Evolutionary conservation across 2,888 invertebrate species (phyloP), one percentile per base, ranked within the genome.

Genomic region (Cryptocephalus moraei): DNA sequence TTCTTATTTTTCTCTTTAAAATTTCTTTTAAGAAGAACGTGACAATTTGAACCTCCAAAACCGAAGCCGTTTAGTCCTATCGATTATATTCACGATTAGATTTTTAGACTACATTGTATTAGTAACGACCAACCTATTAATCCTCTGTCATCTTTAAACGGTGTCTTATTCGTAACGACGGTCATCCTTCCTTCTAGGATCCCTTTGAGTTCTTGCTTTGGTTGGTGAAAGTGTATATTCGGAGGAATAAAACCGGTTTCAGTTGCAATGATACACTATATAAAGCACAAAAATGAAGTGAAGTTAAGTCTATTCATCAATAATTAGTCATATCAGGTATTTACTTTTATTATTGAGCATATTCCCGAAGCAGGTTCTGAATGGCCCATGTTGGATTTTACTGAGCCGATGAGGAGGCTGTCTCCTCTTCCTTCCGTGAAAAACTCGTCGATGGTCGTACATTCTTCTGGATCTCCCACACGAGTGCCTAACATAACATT

Each of bases 21-120:
- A n/a, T n/a, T n/a, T n/a, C n/a, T n/a, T n/a, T n/a, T n/a, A n/a
- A n/a, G n/a, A n/a, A n/a, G n/a, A n/a, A n/a, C n/a, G n/a, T n/a
- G n/a, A n/a, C n/a, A n/a, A n/a, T n/a, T n/a, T n/a, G n/a, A n/a
- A n/a, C n/a, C n/a, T n/a, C 94, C 94, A 64, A 95, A 95, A 0
- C 94, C 94, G 66, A 94, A 95, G 9, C 90, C 91, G 73, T 91
- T 95, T 31, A 94, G 76, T 4, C 86, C 92, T 41, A 82, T 80
- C 66, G 82, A 73, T 34, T 9, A 34, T 9, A n/a, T 34, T n/a
- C n/a, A n/a, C n/a, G n/a, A n/a, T n/a, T n/a, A n/a, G n/a, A n/a
- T n/a, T n/a, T n/a, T n/a, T n/a, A n/a, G n/a, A n/a, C n/a, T n/a
- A n/a, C n/a, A n/a, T n/a, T n/a, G n/a, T n/a, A n/a, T n/a, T n/a